These are phyloP conservation scores for Porites rus DNA, from an alignment of 92 coral and sea anemone species.

Conservation along the genomic window DNA sequence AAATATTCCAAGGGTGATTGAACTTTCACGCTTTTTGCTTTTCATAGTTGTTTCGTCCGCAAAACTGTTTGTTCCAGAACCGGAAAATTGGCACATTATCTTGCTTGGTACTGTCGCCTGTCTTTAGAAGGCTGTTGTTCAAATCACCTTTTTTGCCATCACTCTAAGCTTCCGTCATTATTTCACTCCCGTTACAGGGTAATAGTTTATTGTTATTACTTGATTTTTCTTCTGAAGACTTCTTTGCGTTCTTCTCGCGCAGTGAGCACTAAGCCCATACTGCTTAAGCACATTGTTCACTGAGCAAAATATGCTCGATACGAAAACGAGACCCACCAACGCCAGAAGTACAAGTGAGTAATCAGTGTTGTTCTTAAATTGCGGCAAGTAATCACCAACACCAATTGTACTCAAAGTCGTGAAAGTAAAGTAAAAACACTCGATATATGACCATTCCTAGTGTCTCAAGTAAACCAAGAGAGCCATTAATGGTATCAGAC, in stretches of 20 bases:
- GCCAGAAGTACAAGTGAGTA: slow-evolving; percentile 59
- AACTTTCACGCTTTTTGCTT: too few relatives aligned
- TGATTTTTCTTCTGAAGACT: neutral
- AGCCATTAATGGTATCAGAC: slow-evolving; percentile 63
- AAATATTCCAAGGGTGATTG: too few relatives aligned
- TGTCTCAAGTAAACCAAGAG: slow-evolving; percentile 54
- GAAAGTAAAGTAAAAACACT: slow-evolving; percentile 72
- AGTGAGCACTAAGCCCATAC: slow-evolving; percentile 66
- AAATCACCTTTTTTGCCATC: too few relatives aligned
- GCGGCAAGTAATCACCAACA: slow-evolving; percentile 76
- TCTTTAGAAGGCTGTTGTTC: too few relatives aligned
- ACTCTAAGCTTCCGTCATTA: neutral
- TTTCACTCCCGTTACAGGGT: neutral
- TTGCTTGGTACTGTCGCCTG: too few relatives aligned
- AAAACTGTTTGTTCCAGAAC: too few relatives aligned
- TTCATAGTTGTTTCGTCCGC: too few relatives aligned
- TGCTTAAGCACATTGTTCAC: too few relatives aligned
- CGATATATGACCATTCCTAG: slow-evolving; percentile 51
- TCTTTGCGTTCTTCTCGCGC: slow-evolving; percentile 18
- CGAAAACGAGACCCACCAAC: too few relatives aligned
- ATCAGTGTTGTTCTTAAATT: slow-evolving; percentile 46
- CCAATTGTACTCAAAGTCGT: slow-evolving; percentile 80
- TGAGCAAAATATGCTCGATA: too few relatives aligned
- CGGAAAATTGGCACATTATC: too few relatives aligned
- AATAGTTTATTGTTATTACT: neutral